phyloP scores from a whole-genome alignment of 2,113 vertebrate species.

The Myrmecobius fasciatus region DNA sequence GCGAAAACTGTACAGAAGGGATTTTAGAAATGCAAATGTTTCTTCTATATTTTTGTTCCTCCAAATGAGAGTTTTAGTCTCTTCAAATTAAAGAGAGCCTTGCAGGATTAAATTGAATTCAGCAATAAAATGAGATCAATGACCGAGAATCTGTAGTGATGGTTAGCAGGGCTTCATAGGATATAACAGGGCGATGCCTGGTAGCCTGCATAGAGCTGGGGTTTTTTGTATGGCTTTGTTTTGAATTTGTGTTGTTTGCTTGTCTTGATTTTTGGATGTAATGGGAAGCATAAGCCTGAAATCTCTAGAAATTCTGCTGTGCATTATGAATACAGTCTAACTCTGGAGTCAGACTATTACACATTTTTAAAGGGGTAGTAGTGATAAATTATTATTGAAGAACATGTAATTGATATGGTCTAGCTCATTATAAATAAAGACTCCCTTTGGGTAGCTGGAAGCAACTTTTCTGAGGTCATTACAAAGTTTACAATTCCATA shows the following conservation, averaged over 20 bases:
- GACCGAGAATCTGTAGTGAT: neutral
- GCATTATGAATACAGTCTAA: neutral
- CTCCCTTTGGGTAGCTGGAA: neutral
- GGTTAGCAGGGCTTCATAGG: neutral
- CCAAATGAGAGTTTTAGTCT: neutral
- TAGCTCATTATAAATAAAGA: neutral
- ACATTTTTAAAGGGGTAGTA: conserved; percentile 10
- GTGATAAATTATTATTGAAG: neutral
- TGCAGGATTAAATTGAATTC: neutral
- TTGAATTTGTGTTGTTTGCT: too few relatives aligned
- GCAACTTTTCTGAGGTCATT: neutral
- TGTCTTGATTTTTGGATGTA: neutral
- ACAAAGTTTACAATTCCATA: conserved; percentile 11
- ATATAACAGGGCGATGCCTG: neutral
- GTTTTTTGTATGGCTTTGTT: too few relatives aligned
- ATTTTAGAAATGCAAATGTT: conserved; percentile 50
- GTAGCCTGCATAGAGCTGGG: neutral
- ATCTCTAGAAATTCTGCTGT: neutral
- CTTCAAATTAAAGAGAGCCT: neutral
- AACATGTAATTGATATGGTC: fast-evolving
- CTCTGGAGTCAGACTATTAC: neutral
- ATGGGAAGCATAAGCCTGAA: neutral
- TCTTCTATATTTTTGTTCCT: conserved; percentile 22
- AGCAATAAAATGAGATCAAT: conserved; percentile 7
- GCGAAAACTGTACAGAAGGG: conserved; percentile 57